Percentiles rank a stretch among this genome's conserved stretches.
Evolutionary conservation across 2,113 vertebrate species (phyloP).

Genomic region (Megatriorchis doriae): DNA sequence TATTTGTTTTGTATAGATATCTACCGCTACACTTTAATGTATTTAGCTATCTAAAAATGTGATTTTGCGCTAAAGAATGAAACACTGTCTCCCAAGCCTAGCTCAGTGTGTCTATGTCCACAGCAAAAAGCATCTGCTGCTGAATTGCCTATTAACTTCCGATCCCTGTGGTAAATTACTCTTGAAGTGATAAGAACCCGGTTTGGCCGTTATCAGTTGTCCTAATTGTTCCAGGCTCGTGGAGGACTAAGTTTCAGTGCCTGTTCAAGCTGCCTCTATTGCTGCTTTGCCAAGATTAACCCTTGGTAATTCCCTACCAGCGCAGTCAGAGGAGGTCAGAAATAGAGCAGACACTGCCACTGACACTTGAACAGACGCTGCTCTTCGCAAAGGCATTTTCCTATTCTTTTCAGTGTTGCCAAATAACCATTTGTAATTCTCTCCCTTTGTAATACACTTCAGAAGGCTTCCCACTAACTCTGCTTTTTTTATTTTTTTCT

Average conservation of each 20-base stretch:
- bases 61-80: not conserved
- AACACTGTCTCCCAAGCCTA: not conserved
- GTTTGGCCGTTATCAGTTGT: not conserved
- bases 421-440: not conserved
- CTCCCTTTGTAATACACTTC: not conserved
- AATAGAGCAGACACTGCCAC: not conserved
- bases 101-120: not conserved
- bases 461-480: not conserved
- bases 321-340: not conserved
- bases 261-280: not conserved
- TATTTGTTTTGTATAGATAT: not conserved
- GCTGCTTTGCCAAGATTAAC: not conserved
- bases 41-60: not conserved
- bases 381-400: not conserved
- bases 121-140: not conserved
- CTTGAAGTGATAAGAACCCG: not conserved
- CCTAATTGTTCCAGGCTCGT: not conserved
- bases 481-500: not conserved
- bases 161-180: not conserved
- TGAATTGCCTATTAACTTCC: not conserved
- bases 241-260: not conserved
- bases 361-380: not conserved
- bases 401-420: not conserved
- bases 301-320: not conserved
- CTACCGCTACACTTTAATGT: not conserved